Percentiles rank a stretch among this genome's conserved stretches.
Evolutionary conservation across 2,888 invertebrate genomes (phyloP).

Genomic region (Embidobia sp.): DNA sequence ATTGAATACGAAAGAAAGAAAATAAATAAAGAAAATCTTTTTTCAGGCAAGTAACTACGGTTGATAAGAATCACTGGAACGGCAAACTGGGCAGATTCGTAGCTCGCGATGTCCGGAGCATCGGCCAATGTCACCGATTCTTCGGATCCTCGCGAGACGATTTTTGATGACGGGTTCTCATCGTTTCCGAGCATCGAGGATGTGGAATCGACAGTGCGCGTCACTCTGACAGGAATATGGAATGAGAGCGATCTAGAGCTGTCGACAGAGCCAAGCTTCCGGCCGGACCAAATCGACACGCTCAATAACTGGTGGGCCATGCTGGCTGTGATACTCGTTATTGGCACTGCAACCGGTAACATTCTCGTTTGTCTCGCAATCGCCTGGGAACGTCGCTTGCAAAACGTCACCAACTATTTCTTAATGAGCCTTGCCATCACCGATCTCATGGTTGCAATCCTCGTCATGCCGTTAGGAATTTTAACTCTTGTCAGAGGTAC

Average conservation of each 20-base stretch:
- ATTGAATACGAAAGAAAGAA: too few species aligned
- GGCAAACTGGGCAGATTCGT: constrained; percentile 6
- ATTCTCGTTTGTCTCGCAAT: constrained; percentile 97
- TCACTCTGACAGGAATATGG: constrained; percentile 60
- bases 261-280: constrained; percentile 80
- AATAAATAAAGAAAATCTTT: too few species aligned
- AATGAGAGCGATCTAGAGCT: constrained; percentile 65
- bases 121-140: constrained; percentile 55
- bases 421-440: constrained; percentile 97
- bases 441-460: constrained; percentile 95
- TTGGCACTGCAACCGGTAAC: constrained; percentile 95
- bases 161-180: constrained; percentile 61
- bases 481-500: constrained; percentile 91
- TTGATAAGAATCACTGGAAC: constrained; percentile 13
- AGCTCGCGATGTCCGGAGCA: constrained; percentile 63
- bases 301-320: constrained; percentile 88
- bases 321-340: constrained; percentile 88
- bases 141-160: constrained; percentile 43
- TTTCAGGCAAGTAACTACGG: constrained; percentile 37
- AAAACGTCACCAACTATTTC: constrained; percentile 98
- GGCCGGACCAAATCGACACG: constrained; percentile 42
- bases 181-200: constrained; percentile 56
- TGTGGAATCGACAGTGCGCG: constrained; percentile 47
- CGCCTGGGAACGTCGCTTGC: constrained; percentile 93
- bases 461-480: constrained; percentile 98